Evolutionary conservation across 2,888 invertebrate genomes (phyloP), one percentile per base, ranked within the genome.

Genomic region (Melipona bicolor): DNA sequence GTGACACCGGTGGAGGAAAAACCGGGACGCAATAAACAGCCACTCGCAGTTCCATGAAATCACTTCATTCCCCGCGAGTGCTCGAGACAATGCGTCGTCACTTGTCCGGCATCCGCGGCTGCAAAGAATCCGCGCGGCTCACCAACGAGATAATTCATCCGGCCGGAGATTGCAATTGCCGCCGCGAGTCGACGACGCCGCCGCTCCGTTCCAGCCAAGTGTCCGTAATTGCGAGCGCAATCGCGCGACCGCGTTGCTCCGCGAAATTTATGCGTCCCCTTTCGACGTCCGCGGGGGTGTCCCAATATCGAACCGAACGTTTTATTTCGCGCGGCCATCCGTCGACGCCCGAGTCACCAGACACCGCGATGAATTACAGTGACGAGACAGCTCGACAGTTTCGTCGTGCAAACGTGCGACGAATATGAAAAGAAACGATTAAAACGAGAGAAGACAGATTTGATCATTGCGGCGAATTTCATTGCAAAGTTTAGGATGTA

Each of bases 241-340:
- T 75, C 75, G 78, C 71, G 21, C 15, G 68, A 13, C 19, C 74
- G 59, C 56, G 90, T 90, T 81, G 75, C 79, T 80, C 76, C 84
- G 74, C 77, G 77, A 87, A 91, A 92, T 92, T 91, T 90, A 90
- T 90, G 87, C 79, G 76, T 56, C 43, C 84, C 64, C 21, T 79
- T 84, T 77, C 65, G 70, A n/a, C 36, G 82, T 73, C 82, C 85
- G 74, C 72, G 83, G 77, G 81, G 83, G 54, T 9, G 43, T 43
- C 43, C 43, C 21, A 21, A 59, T 24, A 54, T 73, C 62, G 19
- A 50, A 5, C 67, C 24, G 17, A 54, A 21, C 56, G 50, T 81
- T 90, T 89, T 85, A 86, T 87, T 83, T 56, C 79, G 49, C 52
- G 43, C 77, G 84, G 85, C 86, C 85, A 85, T 85, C 56, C 49